A percentile compares a stretch with the other conserved stretches of the same genome.
These are phyloP conservation scores for Rhinolophus ferrumequinum DNA, from an alignment of 2,113 vertebrate genomes.

Conservation along the genomic window DNA sequence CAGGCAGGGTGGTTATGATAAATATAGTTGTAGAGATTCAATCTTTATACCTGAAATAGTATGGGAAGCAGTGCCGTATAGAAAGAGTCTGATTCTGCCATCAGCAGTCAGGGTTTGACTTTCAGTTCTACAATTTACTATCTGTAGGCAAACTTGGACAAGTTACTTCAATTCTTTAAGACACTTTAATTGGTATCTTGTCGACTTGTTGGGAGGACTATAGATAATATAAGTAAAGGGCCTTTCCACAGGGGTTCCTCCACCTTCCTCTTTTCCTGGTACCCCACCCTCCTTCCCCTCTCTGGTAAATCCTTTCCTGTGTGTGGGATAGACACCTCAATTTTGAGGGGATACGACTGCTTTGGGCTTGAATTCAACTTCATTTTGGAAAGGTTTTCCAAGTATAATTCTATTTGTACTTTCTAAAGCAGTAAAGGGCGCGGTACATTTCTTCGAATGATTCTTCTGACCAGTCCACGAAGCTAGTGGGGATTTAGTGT, in stretches of 20 bases:
- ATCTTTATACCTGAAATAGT: background rate
- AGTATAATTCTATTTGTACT: background rate
- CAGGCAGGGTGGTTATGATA: background rate
- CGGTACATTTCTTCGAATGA: background rate
- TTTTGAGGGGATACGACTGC: background rate
- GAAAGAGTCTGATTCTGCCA: background rate
- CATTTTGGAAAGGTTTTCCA: background rate
- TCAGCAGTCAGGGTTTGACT: background rate
- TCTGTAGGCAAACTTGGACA: background rate
- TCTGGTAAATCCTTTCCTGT: background rate
- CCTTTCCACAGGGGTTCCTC: background rate
- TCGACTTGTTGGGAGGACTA: background rate
- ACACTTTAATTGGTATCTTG: background rate
- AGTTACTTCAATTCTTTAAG: background rate
- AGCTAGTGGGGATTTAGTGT: background rate
- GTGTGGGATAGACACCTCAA: background rate
- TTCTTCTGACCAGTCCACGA: background rate
- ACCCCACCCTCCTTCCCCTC: background rate
- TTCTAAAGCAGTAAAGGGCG: background rate
- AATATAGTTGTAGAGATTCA: background rate
- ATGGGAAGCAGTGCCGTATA: background rate
- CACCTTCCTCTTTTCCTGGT: background rate
- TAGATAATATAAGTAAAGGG: no score
- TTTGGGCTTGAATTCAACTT: background rate
- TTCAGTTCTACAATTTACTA: background rate